Conservation (phyloP, 2,888 invertebrate species). For the Yponomeuta plumbellus region DNA sequence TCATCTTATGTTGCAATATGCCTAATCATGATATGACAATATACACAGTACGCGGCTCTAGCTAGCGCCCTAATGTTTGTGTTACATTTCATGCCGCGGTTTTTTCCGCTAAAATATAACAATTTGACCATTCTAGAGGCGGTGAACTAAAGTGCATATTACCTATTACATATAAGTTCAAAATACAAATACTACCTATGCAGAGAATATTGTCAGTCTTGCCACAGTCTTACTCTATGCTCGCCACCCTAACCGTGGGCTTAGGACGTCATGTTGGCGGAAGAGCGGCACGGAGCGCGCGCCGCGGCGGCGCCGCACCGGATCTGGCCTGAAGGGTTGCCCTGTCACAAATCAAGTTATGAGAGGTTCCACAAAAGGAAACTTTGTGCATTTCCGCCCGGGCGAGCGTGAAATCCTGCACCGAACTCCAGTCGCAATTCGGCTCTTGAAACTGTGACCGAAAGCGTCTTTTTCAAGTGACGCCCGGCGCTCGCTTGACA, state of each 20-base stretch:
- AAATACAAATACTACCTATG: no score
- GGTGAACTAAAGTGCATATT: no score
- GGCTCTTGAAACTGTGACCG: neutral
- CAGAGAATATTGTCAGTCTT: no score
- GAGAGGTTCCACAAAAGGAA: slow-evolving; percentile 75
- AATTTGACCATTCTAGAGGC: no score
- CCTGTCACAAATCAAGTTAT: slow-evolving; percentile 75
- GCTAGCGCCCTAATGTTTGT: no score
- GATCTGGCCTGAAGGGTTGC: slow-evolving; percentile 54
- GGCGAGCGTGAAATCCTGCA: slow-evolving; percentile 66
- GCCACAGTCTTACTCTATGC: neutral
- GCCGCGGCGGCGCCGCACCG: slow-evolving; percentile 64
- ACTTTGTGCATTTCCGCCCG: slow-evolving; percentile 74
- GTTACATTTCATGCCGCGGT: no score
- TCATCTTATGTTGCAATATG: no score
- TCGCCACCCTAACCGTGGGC: neutral
- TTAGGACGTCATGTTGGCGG: slow-evolving; percentile 14
- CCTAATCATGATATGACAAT: no score
- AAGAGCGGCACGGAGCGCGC: slow-evolving; percentile 58
- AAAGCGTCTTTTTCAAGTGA: neutral
- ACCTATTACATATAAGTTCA: no score
- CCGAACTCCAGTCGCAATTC: slow-evolving; percentile 22
- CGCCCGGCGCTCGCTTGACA: neutral
- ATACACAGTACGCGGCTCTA: no score
- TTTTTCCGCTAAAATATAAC: no score